Percentiles rank a stretch among this genome's conserved stretches.
Conservation (phyloP, 1,140 invertebrate genomes). For the Lutraria rhynchaena region DNA sequence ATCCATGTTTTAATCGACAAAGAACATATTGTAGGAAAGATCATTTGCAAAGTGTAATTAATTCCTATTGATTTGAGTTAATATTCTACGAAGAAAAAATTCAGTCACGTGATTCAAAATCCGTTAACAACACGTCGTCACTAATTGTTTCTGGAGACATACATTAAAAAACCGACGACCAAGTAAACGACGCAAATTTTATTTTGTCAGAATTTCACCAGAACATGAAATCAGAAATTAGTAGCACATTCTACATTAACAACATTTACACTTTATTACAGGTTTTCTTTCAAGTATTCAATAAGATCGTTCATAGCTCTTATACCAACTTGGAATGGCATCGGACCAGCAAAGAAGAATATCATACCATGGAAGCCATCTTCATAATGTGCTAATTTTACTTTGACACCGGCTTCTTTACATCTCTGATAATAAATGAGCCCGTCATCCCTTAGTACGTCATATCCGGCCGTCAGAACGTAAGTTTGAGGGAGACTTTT, state of each 20-base stretch:
- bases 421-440: constrained; percentile 70
- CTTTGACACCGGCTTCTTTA: constrained; percentile 66
- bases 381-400: constrained; percentile 69
- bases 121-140: not conserved
- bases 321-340: constrained; percentile 69
- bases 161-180: not conserved
- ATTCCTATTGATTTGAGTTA: too few species aligned
- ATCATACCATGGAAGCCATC: constrained; percentile 74
- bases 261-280: constrained; percentile 12
- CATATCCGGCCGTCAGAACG: constrained; percentile 73
- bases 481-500: constrained; percentile 67
- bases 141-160: not conserved
- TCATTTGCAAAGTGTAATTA: too few species aligned
- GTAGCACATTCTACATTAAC: not conserved
- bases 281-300: constrained; percentile 60
- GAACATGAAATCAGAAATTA: not conserved
- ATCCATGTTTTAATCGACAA: too few species aligned
- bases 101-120: not conserved
- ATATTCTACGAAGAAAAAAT: not conserved
- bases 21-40: too few species aligned
- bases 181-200: not conserved
- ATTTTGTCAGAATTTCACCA: not conserved
- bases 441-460: constrained; percentile 74
- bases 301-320: constrained; percentile 69
- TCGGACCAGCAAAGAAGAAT: constrained; percentile 69